A percentile compares a stretch with the other conserved stretches of the same genome.
Conservation (phyloP, 2,113 vertebrate genomes). For the Canis aureus region DNA sequence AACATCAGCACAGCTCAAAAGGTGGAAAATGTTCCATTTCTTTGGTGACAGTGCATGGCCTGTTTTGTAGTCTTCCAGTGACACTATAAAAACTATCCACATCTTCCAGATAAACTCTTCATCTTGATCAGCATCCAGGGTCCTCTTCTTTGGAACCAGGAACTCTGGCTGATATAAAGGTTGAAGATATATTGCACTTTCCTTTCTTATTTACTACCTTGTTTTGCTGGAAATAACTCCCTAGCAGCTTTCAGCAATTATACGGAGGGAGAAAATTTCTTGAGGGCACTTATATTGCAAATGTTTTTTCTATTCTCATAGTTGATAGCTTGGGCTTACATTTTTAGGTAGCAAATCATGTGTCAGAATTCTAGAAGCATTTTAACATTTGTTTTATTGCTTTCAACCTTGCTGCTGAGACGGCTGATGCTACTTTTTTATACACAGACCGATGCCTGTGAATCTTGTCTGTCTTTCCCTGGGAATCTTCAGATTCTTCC, state of each 20-base stretch:
- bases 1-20: background rate
- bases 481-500: background rate
- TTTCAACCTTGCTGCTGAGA: background rate
- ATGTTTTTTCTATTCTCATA: background rate
- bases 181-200: background rate
- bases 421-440: background rate
- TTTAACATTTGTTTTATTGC: background rate
- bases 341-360: slow-evolving; percentile 11
- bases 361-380: background rate
- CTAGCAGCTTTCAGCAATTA: background rate
- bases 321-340: background rate
- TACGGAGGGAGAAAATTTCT: background rate
- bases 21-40: background rate
- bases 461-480: background rate
- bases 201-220: background rate
- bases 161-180: background rate
- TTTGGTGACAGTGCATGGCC: background rate
- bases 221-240: background rate
- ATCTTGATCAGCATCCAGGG: background rate
- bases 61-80: background rate
- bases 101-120: background rate
- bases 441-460: background rate
- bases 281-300: background rate
- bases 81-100: background rate
- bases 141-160: background rate